Conservation (phyloP, 2,797 vertebrate species). For the Sorex maritimensis region DNA sequence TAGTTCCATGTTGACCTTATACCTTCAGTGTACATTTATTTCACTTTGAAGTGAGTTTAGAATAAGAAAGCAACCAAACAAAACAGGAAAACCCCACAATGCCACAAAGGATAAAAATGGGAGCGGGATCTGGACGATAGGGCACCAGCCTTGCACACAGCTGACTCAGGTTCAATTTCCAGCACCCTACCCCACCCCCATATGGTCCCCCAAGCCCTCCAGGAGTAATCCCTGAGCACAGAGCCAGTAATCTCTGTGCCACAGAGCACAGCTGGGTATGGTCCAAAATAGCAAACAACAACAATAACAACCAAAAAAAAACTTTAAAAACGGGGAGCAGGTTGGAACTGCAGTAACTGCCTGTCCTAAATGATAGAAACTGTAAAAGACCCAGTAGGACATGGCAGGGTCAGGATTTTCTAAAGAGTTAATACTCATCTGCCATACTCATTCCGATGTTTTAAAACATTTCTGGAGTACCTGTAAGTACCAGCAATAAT, state of each 20-base stretch:
- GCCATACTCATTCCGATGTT: not conserved
- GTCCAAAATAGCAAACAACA: too few species aligned
- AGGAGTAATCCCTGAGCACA: too few species aligned
- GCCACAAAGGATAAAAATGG: too few species aligned
- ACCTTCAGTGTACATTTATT: not conserved
- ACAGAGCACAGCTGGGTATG: too few species aligned
- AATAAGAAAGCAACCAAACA: slow-evolving; percentile 36
- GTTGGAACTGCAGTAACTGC: not conserved
- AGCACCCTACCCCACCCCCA: too few species aligned
- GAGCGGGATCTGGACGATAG: too few species aligned
- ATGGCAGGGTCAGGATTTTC: not conserved
- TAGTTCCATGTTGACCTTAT: not conserved
- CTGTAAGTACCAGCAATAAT: slow-evolving; percentile 7
- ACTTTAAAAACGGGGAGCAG: not conserved
- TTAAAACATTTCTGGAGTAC: too few species aligned
- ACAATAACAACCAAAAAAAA: not conserved
- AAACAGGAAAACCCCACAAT: slow-evolving; percentile 1
- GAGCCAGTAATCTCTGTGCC: too few species aligned
- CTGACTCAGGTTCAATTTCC: too few species aligned
- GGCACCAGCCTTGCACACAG: too few species aligned
- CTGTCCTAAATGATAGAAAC: slow-evolving; percentile 46
- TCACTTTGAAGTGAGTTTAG: slow-evolving; percentile 57
- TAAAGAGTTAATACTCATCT: slow-evolving; percentile 5
- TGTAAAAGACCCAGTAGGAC: slow-evolving; percentile 25
- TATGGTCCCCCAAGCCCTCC: too few species aligned